Conservation (phyloP, 2,797 vertebrate species). For the Mormyrops boulengeri region DNA sequence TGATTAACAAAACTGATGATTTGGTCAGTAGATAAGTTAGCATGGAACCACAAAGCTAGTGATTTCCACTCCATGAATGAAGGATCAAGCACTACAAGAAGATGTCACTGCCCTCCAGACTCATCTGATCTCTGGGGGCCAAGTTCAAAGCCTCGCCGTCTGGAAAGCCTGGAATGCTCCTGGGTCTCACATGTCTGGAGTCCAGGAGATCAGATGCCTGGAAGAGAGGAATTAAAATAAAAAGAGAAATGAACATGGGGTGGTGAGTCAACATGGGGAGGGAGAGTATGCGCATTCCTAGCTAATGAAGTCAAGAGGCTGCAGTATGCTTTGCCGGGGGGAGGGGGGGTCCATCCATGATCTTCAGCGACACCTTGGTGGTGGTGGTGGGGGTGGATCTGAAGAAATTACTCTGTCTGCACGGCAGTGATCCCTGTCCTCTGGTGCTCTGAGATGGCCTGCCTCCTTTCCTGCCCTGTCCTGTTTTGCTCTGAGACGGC, state of each 20-base stretch:
- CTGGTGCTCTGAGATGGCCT: no score
- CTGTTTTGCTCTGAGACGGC: no score
- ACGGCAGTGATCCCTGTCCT: neutral
- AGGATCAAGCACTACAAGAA: neutral
- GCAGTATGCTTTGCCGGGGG: neutral
- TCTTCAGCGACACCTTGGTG: neutral
- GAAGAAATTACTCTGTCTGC: neutral
- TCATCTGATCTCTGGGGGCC: neutral
- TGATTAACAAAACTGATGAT: neutral
- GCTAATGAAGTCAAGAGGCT: constrained; percentile 7
- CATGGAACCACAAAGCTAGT: neutral
- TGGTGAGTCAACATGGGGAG: neutral
- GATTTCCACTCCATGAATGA: neutral
- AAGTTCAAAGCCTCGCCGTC: constrained; percentile 2
- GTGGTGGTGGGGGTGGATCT: neutral
- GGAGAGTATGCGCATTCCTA: neutral
- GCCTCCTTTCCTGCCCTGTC: no score
- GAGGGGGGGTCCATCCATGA: neutral
- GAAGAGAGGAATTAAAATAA: constrained; percentile 26
- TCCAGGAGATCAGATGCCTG: constrained; percentile 6
- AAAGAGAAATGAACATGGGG: constrained; percentile 10
- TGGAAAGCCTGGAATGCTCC: neutral
- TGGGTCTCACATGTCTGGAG: neutral
- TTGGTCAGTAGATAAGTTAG: neutral
- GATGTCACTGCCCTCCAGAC: neutral